phyloP scores from a whole-genome alignment of 2,888 invertebrate genomes.

The Apoda limacodes region DNA sequence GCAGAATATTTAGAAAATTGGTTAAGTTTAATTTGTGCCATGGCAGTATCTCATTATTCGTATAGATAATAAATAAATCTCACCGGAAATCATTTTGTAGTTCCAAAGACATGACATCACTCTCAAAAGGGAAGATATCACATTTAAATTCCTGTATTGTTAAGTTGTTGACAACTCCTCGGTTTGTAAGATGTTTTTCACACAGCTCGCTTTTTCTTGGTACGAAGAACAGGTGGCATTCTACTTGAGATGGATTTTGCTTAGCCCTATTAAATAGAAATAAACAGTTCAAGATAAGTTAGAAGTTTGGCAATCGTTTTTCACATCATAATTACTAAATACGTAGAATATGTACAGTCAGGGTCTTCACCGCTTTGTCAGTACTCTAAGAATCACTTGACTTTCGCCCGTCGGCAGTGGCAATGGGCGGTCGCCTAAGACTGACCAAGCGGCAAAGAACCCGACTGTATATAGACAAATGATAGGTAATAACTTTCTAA shows the following conservation, averaged over 20 bases:
- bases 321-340: too few relatives aligned
- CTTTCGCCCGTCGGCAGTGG: too few relatives aligned
- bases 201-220: slow-evolving; percentile 90
- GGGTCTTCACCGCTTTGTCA: too few relatives aligned
- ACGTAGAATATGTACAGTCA: too few relatives aligned
- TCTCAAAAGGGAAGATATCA: slow-evolving; percentile 91
- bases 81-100: slow-evolving; percentile 82
- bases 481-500: too few relatives aligned
- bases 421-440: too few relatives aligned
- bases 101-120: slow-evolving; percentile 94
- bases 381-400: too few relatives aligned
- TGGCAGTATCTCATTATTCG: too few relatives aligned
- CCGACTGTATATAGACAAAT: too few relatives aligned
- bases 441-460: too few relatives aligned
- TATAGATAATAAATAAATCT: too few relatives aligned
- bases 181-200: slow-evolving; percentile 85
- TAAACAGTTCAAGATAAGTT: slow-evolving; percentile 1
- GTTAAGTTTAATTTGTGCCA: too few relatives aligned
- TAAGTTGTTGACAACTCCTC: slow-evolving; percentile 83
- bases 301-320: neutral
- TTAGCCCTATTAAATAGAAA: slow-evolving; percentile 32
- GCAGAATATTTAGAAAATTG: neutral
- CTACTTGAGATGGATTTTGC: slow-evolving; percentile 61
- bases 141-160: slow-evolving; percentile 86
- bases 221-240: slow-evolving; percentile 91